Evolutionary conservation across 2,113 vertebrate genomes (phyloP).

Genomic region (Erinaceus europaeus): DNA sequence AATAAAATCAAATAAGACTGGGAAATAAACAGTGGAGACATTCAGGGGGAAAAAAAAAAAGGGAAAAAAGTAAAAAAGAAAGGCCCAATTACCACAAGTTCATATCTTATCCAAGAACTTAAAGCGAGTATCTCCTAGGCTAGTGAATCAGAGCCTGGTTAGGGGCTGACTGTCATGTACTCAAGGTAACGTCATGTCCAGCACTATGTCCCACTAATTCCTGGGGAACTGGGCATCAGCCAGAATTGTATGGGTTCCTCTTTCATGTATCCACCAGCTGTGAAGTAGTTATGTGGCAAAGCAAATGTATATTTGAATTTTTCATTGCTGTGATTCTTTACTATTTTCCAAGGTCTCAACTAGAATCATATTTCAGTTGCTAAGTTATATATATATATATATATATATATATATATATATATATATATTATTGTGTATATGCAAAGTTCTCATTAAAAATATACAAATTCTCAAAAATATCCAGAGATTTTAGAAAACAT

Average conservation of each 20-base stretch:
- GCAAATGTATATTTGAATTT: constrained; percentile 56
- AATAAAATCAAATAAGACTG: constrained; percentile 75
- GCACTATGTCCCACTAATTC: constrained; percentile 97
- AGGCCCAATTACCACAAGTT: constrained; percentile 84
- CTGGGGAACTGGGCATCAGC: constrained; percentile 87
- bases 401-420: neutral
- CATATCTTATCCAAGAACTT: constrained; percentile 83
- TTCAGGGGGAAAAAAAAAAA: constrained; percentile 76
- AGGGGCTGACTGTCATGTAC: constrained; percentile 99
- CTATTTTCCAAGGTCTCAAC: neutral
- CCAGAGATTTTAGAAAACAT: neutral
- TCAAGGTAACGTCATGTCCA: constrained; percentile 99
- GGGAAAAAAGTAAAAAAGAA: constrained; percentile 75
- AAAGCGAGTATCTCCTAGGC: constrained; percentile 76
- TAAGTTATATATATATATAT: neutral
- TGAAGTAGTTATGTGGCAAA: constrained; percentile 61
- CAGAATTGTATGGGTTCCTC: constrained; percentile 92
- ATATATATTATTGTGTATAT: too few relatives aligned
- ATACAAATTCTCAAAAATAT: neutral
- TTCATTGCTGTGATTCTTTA: neutral
- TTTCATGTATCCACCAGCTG: constrained; percentile 88
- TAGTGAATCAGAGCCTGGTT: constrained; percentile 92
- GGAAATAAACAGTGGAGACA: too few relatives aligned
- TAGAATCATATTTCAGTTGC: neutral
- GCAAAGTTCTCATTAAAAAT: neutral